Evolutionary conservation across 2,888 invertebrate species (phyloP).

Genomic region (Philereme transversata): DNA sequence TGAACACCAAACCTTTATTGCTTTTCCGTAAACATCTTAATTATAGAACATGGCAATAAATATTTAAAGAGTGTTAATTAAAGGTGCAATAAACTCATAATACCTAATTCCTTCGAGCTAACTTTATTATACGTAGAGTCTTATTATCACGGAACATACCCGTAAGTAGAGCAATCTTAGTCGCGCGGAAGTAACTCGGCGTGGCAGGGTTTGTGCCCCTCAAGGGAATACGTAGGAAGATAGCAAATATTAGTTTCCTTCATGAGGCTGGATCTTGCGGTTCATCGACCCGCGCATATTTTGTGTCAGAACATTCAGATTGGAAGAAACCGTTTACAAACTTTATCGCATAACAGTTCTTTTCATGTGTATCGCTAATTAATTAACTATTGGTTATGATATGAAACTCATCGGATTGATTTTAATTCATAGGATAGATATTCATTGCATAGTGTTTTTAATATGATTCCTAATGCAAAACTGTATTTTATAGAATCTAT

Average conservation of each 20-base stretch:
- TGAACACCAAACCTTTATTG: too few species aligned
- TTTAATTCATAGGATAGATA: slow-evolving; percentile 24
- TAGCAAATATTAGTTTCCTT: slow-evolving; percentile 78
- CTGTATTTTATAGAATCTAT: slow-evolving; percentile 10
- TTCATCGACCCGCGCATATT: slow-evolving; percentile 76
- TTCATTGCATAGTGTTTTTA: slow-evolving; percentile 13
- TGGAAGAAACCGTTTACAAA: slow-evolving; percentile 22
- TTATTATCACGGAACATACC: slow-evolving; percentile 31
- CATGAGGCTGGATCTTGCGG: slow-evolving; percentile 62
- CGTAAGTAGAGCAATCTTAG: slow-evolving; percentile 49
- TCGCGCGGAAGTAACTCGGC: slow-evolving; percentile 69
- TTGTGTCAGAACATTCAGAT: slow-evolving; percentile 40
- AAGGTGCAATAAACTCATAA: background rate
- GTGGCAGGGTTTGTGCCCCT: slow-evolving; percentile 67
- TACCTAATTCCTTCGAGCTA: background rate
- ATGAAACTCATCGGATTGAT: slow-evolving; percentile 19
- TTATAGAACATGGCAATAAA: too few species aligned
- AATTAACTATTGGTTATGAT: slow-evolving; percentile 11
- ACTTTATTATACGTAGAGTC: slow-evolving; percentile 20
- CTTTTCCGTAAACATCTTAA: too few species aligned
- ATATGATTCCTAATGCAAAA: background rate
- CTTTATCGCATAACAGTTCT: slow-evolving; percentile 27
- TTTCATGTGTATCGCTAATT: background rate
- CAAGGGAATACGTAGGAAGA: slow-evolving; percentile 71
- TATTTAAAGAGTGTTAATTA: too few species aligned